Conservation (phyloP, 2,888 invertebrate genomes). For the Lingula anatina region DNA sequence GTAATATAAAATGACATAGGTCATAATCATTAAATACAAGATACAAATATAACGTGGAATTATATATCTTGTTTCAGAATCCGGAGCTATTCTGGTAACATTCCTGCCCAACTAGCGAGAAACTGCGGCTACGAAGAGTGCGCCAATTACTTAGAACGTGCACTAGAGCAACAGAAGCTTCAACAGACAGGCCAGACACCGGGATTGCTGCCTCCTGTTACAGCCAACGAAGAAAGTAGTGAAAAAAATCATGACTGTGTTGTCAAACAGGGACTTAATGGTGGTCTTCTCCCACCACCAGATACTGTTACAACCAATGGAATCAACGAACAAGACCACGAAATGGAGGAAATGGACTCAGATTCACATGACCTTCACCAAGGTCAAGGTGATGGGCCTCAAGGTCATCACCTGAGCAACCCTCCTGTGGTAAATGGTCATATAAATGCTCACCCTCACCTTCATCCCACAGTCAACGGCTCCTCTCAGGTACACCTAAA, state of each 20-base stretch:
- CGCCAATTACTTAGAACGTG: conserved; percentile 19
- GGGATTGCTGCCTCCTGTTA: conserved; percentile 7
- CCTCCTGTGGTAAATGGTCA: background rate
- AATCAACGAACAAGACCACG: conserved; percentile 12
- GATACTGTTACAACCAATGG: conserved; percentile 10
- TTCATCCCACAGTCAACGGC: background rate
- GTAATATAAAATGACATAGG: too few species aligned
- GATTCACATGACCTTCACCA: background rate
- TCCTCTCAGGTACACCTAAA: background rate
- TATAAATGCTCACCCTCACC: background rate
- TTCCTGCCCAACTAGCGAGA: conserved; percentile 29
- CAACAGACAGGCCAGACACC: conserved; percentile 12
- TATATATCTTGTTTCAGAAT: conserved; percentile 23
- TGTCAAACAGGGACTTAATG: conserved; percentile 13
- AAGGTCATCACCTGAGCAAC: background rate
- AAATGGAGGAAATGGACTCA: conserved; percentile 15
- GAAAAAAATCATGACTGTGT: conserved; percentile 1
- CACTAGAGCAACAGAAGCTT: too few species aligned
- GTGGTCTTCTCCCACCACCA: conserved; percentile 8
- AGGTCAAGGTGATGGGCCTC: background rate
- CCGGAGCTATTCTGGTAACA: conserved; percentile 28
- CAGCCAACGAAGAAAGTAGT: background rate
- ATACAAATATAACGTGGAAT: too few species aligned
- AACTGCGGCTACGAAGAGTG: conserved; percentile 26
- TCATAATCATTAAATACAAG: too few species aligned